Evolutionary conservation across 2,888 invertebrate genomes (phyloP), one percentile per base, ranked within the genome.

Genomic region (Icerya purchasi): DNA sequence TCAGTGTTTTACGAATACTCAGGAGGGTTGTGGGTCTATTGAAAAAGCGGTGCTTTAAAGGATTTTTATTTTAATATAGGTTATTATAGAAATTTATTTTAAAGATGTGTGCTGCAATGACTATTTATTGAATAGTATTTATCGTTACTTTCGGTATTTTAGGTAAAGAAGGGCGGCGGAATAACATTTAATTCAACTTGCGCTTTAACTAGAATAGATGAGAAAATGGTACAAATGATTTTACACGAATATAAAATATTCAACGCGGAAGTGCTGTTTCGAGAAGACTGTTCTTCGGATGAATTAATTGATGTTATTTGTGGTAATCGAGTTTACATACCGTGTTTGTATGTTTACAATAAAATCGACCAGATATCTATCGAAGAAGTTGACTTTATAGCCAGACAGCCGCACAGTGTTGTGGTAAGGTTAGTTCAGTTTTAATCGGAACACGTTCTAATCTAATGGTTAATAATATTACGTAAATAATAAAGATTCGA

Each of bases 321-420:
- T 57, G 94, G 88, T 10, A 96, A 93, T 75, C 80, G 96, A 64
- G 88, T 91, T 25, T 96, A 97, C 74, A 77, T 98, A 70, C 93
- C 96, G 58, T 99, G 98, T 72, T 74, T 99, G 59, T 98, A 97
- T 75, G 93, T 97, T 59, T 98, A 97, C 76, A 99, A 99, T 75
- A 99, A 99, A 79, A 93, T 98, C 67, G 98, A 99, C 81, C 96
- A 98, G 76, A 91, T 98, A 68, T 91, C 96, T 57, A 92, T 99
- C 65, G 97, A 99, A 74, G 96, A 97, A 75, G 92, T 97, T 5
- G 90, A 96, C 73, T 78, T 90, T 69, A 82, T 98, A 72, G 97
- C 97, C 2, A 77, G 88, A 62, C 80, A 86, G 71, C 79, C 86
- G 0, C 77, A 89, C 72, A 87, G 90, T 62, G 84, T 94, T 62